Evolutionary conservation across 1,140 invertebrate genomes (phyloP), one percentile per base, ranked within the genome.

Genomic region (Lepidotrigona ventralis): DNA sequence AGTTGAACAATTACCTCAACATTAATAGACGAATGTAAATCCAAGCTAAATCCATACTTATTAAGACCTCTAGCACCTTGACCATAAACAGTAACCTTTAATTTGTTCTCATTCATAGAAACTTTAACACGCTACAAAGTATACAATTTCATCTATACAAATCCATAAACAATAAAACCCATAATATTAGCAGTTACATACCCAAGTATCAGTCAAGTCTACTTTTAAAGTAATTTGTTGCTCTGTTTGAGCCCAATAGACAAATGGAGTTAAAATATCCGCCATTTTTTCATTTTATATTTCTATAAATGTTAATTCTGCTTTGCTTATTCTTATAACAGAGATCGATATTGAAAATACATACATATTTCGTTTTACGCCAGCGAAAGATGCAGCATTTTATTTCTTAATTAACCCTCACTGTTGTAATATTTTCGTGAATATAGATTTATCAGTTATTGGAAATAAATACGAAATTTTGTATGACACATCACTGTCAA

Each of bases 181-280:
- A 56, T 21, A 46, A 56, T 23, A 51, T 46, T 21, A 21, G 26
- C 26, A 33, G 23, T 77, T 69, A 58, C 63, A 54, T 95, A 97
- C 97, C 94, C 96, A 94, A 53, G 97, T 97, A 94, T 98, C 97
- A 92, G 96, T 97, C 64, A 99, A 95, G 92, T 98, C 98, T 79
- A 99, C 96, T 93, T 97, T 97, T 17, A 99, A 92, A 29, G 96
- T 96, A 58, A 99, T 92, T 84, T 95, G 95, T 86, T 95, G 94
- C 89, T 96, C 96, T 56, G 97, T 98, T 95, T 99, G 98, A 21
- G 98, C 97, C 98, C 98, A 99, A 93, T 98, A 98, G 1, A 99
- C 97, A 93, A 98, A 98, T 6, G 98, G 98, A 92, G 96, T 97
- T 64, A 96, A 89, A 76, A 86, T 86, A 4, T 92, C 81, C 75